phyloP scores from a whole-genome alignment of 2,797 vertebrate genomes.

The Otus scops region DNA sequence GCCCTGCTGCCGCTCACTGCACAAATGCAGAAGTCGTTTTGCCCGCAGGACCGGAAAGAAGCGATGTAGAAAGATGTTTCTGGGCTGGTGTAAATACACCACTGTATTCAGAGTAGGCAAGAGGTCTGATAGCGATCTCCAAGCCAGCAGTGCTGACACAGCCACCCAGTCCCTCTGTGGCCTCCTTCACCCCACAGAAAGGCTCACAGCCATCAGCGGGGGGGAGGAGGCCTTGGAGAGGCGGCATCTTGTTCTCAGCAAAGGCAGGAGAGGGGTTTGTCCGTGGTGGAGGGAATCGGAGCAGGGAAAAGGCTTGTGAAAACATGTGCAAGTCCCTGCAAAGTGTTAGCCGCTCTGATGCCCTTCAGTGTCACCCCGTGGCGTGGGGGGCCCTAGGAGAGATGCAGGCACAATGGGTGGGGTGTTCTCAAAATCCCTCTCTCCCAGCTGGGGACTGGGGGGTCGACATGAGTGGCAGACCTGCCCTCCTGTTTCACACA shows the following conservation, averaged over 20 bases:
- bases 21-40: background rate
- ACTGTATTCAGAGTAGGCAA: fast-evolving
- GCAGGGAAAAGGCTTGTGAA: fast-evolving
- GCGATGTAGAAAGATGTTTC: background rate
- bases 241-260: fast-evolving
- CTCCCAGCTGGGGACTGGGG: no score
- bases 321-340: fast-evolving
- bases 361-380: fast-evolving
- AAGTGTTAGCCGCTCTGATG: background rate
- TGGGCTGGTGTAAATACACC: background rate
- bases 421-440: fast-evolving
- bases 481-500: background rate
- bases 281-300: fast-evolving
- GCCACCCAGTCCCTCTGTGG: background rate
- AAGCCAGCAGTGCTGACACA: background rate
- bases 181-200: fast-evolving
- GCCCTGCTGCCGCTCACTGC: background rate
- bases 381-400: no score
- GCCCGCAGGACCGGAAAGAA: background rate
- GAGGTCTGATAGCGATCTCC: background rate
- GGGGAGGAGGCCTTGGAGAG: background rate
- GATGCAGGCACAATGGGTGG: fast-evolving
- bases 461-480: fast-evolving
- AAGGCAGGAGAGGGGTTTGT: background rate
- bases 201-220: no score